These are phyloP conservation scores for Geopemphigus sp. DNA, from an alignment of 1,140 invertebrate species.

Conservation along the genomic window DNA sequence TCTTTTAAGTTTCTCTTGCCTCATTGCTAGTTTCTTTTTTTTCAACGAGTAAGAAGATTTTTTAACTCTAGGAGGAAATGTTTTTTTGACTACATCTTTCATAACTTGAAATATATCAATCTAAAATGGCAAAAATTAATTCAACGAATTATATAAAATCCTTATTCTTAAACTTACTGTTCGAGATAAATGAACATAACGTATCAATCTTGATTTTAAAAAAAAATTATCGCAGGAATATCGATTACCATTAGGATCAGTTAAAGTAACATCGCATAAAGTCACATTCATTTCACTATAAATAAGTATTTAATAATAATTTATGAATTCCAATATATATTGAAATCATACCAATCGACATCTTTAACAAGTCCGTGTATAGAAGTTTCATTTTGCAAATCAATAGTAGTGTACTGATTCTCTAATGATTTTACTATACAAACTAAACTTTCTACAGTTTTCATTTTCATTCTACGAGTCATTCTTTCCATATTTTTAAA, in stretches of 20 bases:
- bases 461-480: constrained; percentile 48
- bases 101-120: constrained; percentile 21
- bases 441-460: constrained; percentile 50
- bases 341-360: constrained; percentile 44
- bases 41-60: constrained; percentile 7
- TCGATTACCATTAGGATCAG: constrained; percentile 31
- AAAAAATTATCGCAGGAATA: constrained; percentile 22
- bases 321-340: not conserved
- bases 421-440: constrained; percentile 48
- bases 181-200: constrained; percentile 40
- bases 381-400: constrained; percentile 50
- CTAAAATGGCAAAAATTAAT: not conserved
- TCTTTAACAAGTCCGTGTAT: constrained; percentile 46
- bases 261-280: constrained; percentile 12
- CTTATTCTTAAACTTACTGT: constrained; percentile 13
- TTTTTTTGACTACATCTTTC: constrained; percentile 27
- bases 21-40: constrained; percentile 8
- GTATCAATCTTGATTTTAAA: constrained; percentile 44
- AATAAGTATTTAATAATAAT: not conserved
- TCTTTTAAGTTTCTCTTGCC: constrained; percentile 33
- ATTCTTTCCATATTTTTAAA: not conserved
- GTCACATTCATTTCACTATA: constrained; percentile 40
- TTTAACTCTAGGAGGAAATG: constrained; percentile 26
- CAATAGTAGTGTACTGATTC: constrained; percentile 43
- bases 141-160: not conserved